Base-by-base conservation (phyloP, 2,113 vertebrate genomes). In the Furnarius figulus region DNA sequence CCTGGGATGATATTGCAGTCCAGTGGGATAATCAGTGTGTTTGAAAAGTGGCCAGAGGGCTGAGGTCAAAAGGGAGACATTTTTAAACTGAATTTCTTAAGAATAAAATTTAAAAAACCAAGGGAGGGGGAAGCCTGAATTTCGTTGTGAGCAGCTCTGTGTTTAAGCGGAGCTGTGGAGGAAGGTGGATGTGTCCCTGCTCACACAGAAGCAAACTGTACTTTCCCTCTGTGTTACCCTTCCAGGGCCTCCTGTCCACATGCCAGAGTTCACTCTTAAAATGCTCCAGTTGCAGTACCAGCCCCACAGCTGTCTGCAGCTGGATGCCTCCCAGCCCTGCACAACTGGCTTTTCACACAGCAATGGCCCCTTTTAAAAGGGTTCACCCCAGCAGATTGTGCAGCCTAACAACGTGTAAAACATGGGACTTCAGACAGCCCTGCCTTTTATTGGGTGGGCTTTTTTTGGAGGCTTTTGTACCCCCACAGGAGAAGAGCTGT, bases 231-330 rank as follows among this genome's bases (percentile, higher is more conserved):
- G 52, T 6, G 15, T 80, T 83, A 93, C 97, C 96, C 95, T 88
- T 30, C 46, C 15, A 2, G 59, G 86, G 96, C 97, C 98, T 91
- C 93, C 28, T n/a, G 90, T n/a, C 82, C 55, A 83, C 21, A 62
- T 97, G 95, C 95, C 94, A 91, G 93, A 97, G 94, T 90, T 68
- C 90, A n/a, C 65, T 95, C 93, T 96, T 93, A 86, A 82, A 21
- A 61, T 20, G 95, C 96, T 97, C 97, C 92, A 46, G 68, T 95
- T 86, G 93, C 96, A 86, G 93, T 87, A 93, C 97, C 95, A 97
- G 97, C 90, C 89, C 68, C 85, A 61, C 98, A 98, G 98, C 98
- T 98, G 97, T 71, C 91, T 94, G 66, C 97, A 98, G 98, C 97
- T 98, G 98, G 95, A 91, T 90, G 96, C 96, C 97, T 98, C 93